Percentiles rank a stretch among this genome's conserved stretches.
These are phyloP conservation scores for Catharus bicknelli DNA, from an alignment of 2,113 vertebrate genomes.

Conservation along the genomic window DNA sequence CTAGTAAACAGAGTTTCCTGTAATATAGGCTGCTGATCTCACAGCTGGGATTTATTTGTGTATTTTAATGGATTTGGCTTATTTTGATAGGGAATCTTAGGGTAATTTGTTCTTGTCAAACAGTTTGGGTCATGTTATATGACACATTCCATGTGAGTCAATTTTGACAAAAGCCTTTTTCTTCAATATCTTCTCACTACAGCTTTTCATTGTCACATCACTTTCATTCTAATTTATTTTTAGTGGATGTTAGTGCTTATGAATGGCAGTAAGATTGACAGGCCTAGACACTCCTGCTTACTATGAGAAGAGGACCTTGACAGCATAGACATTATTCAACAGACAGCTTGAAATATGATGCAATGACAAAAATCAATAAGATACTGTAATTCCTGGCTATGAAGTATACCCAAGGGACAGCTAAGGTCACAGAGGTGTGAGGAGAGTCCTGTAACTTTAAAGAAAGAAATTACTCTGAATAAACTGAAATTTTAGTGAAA, in stretches of 20 bases:
- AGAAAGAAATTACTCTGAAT: not conserved
- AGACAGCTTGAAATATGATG: slow-evolving; percentile 9
- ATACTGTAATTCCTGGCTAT: not conserved
- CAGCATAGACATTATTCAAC: not conserved
- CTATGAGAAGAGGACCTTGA: not conserved
- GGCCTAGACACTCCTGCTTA: slow-evolving; percentile 4
- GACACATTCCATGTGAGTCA: slow-evolving; percentile 23
- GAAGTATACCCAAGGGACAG: not conserved
- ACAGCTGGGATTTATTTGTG: slow-evolving; percentile 48
- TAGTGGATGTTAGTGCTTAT: slow-evolving; percentile 10
- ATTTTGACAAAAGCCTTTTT: slow-evolving; percentile 42
- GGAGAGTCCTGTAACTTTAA: not conserved
- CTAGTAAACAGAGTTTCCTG: not conserved
- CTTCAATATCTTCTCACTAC: slow-evolving; percentile 41
- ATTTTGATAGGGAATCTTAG: slow-evolving; percentile 34
- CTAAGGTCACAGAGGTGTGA: not conserved
- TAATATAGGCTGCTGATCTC: not conserved
- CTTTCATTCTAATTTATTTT: slow-evolving; percentile 53
- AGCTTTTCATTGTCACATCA: slow-evolving; percentile 50
- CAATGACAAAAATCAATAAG: slow-evolving; percentile 27
- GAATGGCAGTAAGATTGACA: slow-evolving; percentile 46
- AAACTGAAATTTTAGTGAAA: not conserved
- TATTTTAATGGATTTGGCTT: slow-evolving; percentile 28
- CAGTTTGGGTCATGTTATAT: not conserved
- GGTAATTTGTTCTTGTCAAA: slow-evolving; percentile 56